Percentiles rank a stretch among this genome's conserved stretches.
These are phyloP conservation scores for Epinephelus malabaricus DNA, from an alignment of 2,797 vertebrate genomes.

Conservation along the genomic window DNA sequence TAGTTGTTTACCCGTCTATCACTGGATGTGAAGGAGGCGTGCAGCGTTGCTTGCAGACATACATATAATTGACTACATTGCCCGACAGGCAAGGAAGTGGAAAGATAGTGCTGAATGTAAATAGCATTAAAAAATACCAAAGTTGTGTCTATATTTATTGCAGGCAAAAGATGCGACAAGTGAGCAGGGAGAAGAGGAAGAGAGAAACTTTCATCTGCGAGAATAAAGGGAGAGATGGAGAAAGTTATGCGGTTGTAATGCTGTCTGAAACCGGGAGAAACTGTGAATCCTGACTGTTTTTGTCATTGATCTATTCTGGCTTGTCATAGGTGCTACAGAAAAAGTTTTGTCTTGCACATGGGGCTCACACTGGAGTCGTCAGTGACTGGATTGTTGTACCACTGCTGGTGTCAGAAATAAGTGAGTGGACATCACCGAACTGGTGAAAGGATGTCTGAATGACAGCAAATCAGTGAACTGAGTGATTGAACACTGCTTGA, in stretches of 20 bases:
- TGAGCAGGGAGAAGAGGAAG: constrained; percentile 33
- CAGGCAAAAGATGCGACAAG: constrained; percentile 49
- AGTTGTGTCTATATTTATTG: constrained; percentile 61
- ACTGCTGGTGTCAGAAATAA: constrained; percentile 16
- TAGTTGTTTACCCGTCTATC: constrained; percentile 16
- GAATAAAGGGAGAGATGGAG: constrained; percentile 28
- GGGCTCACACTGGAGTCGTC: constrained; percentile 3
- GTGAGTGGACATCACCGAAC: constrained; percentile 21
- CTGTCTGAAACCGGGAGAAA: constrained; percentile 42
- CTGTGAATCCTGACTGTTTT: constrained; percentile 50
- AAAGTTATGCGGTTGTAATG: constrained; percentile 44
- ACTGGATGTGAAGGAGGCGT: constrained; percentile 19
- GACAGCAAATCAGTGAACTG: constrained; percentile 28
- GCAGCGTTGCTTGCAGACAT: constrained; percentile 47
- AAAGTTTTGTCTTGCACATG: constrained; percentile 37
- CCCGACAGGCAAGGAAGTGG: constrained; percentile 55
- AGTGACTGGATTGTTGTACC: constrained; percentile 16
- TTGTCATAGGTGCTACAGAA: constrained; percentile 36
- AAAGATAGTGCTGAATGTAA: constrained; percentile 54
- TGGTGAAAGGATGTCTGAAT: background rate
- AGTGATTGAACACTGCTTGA: constrained; percentile 5
- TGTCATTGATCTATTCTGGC: constrained; percentile 59
- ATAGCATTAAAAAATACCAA: constrained; percentile 60
- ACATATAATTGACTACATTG: constrained; percentile 56
- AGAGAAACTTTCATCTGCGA: constrained; percentile 53